Conservation (phyloP, 2,113 vertebrate genomes). For the Clarias batrachus region DNA sequence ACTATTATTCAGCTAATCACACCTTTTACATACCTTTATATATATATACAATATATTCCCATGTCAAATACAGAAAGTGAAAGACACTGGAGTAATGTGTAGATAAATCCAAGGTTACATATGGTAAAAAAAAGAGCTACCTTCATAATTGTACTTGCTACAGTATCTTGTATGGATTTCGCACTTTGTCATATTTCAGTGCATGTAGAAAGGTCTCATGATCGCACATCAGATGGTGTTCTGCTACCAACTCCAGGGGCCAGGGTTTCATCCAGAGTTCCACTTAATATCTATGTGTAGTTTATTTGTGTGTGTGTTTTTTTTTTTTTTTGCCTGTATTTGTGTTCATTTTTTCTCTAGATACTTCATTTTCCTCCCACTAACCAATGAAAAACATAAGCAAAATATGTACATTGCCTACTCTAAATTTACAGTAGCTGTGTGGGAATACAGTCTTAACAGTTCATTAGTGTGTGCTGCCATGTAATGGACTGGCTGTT, state of each 20-base stretch:
- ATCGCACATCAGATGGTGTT: background rate
- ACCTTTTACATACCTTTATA: background rate
- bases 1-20: background rate
- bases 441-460: background rate
- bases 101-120: background rate
- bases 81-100: background rate
- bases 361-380: background rate
- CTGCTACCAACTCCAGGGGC: background rate
- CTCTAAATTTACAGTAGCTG: background rate
- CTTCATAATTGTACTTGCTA: background rate
- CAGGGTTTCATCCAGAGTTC: background rate
- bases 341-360: background rate
- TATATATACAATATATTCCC: background rate
- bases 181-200: background rate
- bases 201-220: background rate
- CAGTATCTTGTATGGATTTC: background rate
- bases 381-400: background rate
- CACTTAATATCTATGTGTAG: background rate
- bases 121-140: background rate
- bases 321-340: background rate
- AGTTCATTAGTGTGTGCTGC: background rate
- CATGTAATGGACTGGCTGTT: background rate
- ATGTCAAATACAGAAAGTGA: background rate
- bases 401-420: background rate
- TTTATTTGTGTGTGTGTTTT: background rate